Evolutionary conservation across 2,888 invertebrate genomes (phyloP), one percentile per base, ranked within the genome.

Genomic region (Agrotis puta): DNA sequence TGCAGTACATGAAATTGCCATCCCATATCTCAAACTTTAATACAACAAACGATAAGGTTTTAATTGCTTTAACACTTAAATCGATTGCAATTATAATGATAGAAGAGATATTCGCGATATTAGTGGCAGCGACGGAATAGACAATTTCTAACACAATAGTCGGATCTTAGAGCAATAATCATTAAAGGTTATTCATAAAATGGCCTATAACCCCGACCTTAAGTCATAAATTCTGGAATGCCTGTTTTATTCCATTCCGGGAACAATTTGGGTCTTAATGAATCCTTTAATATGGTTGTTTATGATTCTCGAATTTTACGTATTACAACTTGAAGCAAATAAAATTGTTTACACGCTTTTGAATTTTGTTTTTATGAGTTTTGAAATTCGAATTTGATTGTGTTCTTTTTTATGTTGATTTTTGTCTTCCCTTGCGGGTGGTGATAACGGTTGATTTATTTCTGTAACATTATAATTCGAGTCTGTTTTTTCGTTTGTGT

Each of bases 251-350:
- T 87, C 83, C 85, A 81, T 79, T 75, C 79, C 83, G 65, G 66
- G 74, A 83, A 83, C 87, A 79, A 85, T 90, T 86, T 79, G 83
- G 83, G 77, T 48, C 81, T 84, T 85, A 85, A 88, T 88, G 87
- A 88, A 88, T 87, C 81, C 80, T 79, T 77, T 89, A 89, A 90
- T 90, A 88, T 83, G 83, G 83, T 84, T 89, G 87, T 91, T 90
- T 90, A 90, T 85, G 79, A 71, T 82, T 54, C 77, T 83, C 76
- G 81, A 87, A 81, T 87, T 88, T n/a, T 88, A 82, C 71, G 79
- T 61, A 67, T 80, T 83, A 68, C 74, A 78, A 72, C 68, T 77
- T 74, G 70, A 64, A 79, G 33, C 43, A 56, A 64, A 73, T 76
- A 77, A 73, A 81, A 77, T 82, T 82, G 74, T 80, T 79, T 64